Evolutionary conservation across 2,113 vertebrate species (phyloP).

Genomic region (Sander vitreus): DNA sequence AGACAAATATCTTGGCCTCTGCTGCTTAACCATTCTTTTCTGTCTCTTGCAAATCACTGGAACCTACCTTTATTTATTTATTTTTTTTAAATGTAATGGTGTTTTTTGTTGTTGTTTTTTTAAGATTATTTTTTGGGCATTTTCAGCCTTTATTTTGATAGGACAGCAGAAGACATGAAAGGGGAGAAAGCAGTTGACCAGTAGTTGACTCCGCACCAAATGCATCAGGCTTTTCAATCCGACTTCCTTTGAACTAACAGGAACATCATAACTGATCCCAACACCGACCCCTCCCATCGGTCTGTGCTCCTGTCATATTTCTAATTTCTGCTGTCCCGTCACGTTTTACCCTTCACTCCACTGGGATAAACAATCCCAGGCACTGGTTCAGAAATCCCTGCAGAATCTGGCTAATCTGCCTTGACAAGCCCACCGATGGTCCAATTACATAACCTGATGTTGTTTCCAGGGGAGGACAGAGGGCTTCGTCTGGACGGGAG

Average conservation of each 20-base stretch:
- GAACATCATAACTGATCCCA: background rate
- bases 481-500: background rate
- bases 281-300: background rate
- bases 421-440: conserved; percentile 21
- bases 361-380: conserved; percentile 33
- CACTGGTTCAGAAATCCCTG: conserved; percentile 37
- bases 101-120: too few relatives aligned
- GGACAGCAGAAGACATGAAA: too few relatives aligned
- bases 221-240: too few relatives aligned
- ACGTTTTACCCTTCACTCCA: background rate
- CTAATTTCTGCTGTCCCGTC: background rate
- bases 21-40: background rate
- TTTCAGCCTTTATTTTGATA: too few relatives aligned
- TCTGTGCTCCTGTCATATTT: background rate
- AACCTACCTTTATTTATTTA: too few relatives aligned
- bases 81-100: too few relatives aligned
- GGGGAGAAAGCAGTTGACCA: too few relatives aligned
- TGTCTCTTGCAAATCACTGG: background rate
- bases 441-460: conserved; percentile 46
- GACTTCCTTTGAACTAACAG: background rate
- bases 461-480: background rate
- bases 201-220: too few relatives aligned
- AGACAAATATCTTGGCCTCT: background rate
- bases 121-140: too few relatives aligned
- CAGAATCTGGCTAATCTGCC: conserved; percentile 35